Percentiles rank a stretch among this genome's conserved stretches.
These are phyloP conservation scores for Labroides dimidiatus DNA, from an alignment of 2,797 vertebrate species.

Conservation along the genomic window DNA sequence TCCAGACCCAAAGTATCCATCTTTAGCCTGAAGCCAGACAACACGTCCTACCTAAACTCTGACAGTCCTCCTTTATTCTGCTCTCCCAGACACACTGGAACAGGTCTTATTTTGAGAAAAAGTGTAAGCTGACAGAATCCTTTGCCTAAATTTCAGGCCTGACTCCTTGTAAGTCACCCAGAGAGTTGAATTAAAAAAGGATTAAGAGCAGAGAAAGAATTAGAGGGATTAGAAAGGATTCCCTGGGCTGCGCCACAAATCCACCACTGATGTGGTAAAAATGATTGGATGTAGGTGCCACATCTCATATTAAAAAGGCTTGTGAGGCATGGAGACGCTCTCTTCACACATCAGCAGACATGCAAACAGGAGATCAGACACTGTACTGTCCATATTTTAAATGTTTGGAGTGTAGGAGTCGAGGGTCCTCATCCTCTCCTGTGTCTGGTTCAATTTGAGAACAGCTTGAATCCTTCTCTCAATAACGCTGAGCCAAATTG, in stretches of 20 bases:
- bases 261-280: constrained; percentile 57
- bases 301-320: constrained; percentile 52
- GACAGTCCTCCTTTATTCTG: constrained; percentile 18
- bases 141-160: constrained; percentile 32
- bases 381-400: constrained; percentile 55
- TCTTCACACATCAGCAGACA: constrained; percentile 49
- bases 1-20: constrained; percentile 14
- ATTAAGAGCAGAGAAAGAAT: constrained; percentile 64
- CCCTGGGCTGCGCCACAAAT: constrained; percentile 52
- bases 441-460: constrained; percentile 36
- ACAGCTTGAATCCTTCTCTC: constrained; percentile 31
- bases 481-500: constrained; percentile 34
- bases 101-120: constrained; percentile 39
- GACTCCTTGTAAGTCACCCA: constrained; percentile 59
- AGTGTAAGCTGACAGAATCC: constrained; percentile 44
- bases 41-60: constrained; percentile 20
- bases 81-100: constrained; percentile 40
- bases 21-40: constrained; percentile 23
- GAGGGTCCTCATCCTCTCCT: constrained; percentile 15
- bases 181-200: constrained; percentile 72
- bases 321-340: constrained; percentile 24
- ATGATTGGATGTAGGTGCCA: constrained; percentile 57
- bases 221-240: constrained; percentile 69
- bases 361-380: constrained; percentile 31
- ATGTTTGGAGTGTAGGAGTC: constrained; percentile 37